Conservation (phyloP, 92 coral and sea anemone genomes). For the Epizoanthus fatuus region DNA sequence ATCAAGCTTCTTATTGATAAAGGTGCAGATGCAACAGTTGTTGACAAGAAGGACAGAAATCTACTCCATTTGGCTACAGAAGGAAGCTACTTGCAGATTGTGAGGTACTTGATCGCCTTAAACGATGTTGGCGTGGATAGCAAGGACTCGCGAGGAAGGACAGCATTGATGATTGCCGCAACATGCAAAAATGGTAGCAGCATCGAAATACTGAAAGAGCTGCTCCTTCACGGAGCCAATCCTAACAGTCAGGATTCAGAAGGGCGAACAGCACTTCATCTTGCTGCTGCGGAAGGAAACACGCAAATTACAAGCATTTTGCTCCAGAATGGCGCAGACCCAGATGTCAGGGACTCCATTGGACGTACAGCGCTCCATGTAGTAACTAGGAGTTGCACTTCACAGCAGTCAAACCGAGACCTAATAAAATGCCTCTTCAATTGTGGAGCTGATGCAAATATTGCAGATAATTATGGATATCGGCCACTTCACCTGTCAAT, state of each 20-base stretch:
- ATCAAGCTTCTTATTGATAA: slow-evolving; percentile 50
- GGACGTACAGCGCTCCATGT: slow-evolving; percentile 9
- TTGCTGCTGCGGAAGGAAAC: slow-evolving; percentile 44
- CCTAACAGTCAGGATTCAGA: neutral
- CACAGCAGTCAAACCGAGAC: neutral
- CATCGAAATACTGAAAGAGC: slow-evolving; percentile 3
- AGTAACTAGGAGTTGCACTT: neutral
- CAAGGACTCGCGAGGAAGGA: slow-evolving; percentile 40
- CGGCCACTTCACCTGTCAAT: slow-evolving; percentile 18
- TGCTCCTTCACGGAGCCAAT: neutral
- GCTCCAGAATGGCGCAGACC: neutral
- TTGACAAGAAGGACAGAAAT: slow-evolving; percentile 34
- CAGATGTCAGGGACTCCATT: neutral
- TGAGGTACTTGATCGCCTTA: slow-evolving; percentile 10
- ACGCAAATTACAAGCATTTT: neutral
- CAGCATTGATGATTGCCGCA: slow-evolving; percentile 48
- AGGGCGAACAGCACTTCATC: slow-evolving; percentile 43
- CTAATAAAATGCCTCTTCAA: neutral
- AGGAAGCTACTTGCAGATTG: slow-evolving; percentile 21
- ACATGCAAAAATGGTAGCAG: neutral
- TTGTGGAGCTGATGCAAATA: neutral
- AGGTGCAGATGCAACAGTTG: slow-evolving; percentile 38
- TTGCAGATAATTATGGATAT: neutral
- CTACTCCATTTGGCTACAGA: slow-evolving; percentile 30
- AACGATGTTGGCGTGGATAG: slow-evolving; percentile 34